These are phyloP conservation scores for Caenorhabditis sp. DNA, from an alignment of 2,888 invertebrate species.

Conservation along the genomic window DNA sequence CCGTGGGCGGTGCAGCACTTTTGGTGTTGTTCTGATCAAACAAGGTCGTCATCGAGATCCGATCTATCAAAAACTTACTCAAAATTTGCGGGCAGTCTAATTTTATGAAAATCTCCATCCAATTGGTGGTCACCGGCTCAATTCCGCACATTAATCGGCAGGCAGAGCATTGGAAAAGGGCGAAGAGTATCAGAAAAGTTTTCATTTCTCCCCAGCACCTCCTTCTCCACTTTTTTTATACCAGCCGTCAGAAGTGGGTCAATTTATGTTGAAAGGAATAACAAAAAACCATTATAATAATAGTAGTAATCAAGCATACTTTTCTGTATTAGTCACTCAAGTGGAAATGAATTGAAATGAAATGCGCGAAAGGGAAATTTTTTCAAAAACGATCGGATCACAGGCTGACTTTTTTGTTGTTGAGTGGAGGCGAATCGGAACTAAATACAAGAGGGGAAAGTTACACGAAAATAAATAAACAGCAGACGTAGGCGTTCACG, in stretches of 20 bases:
- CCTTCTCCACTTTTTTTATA: constrained; percentile 13
- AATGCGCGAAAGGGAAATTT: constrained; percentile 10
- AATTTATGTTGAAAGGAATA: constrained; percentile 31
- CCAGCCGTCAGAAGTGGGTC: constrained; percentile 35
- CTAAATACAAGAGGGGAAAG: background rate
- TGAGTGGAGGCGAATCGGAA: constrained; percentile 5
- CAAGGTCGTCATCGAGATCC: background rate
- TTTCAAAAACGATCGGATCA: no score
- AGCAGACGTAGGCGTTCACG: no score
- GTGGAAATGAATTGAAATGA: constrained; percentile 16
- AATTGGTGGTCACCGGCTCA: constrained; percentile 49
- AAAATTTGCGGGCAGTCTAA: constrained; percentile 41
- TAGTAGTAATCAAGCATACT: constrained; percentile 17
- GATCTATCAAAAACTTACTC: no score
- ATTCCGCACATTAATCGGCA: constrained; percentile 53
- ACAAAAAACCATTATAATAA: no score
- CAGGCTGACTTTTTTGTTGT: constrained; percentile 32
- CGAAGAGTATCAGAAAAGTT: constrained; percentile 6
- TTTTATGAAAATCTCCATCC: constrained; percentile 52
- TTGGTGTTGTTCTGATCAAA: constrained; percentile 41
- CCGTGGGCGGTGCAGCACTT: constrained; percentile 50
- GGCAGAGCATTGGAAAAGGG: background rate
- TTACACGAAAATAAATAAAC: background rate
- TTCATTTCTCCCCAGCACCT: constrained; percentile 1
- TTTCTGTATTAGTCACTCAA: constrained; percentile 22